Base-by-base conservation (phyloP, 2,797 vertebrate genomes). In the Oreonectes daqikongensis region DNA sequence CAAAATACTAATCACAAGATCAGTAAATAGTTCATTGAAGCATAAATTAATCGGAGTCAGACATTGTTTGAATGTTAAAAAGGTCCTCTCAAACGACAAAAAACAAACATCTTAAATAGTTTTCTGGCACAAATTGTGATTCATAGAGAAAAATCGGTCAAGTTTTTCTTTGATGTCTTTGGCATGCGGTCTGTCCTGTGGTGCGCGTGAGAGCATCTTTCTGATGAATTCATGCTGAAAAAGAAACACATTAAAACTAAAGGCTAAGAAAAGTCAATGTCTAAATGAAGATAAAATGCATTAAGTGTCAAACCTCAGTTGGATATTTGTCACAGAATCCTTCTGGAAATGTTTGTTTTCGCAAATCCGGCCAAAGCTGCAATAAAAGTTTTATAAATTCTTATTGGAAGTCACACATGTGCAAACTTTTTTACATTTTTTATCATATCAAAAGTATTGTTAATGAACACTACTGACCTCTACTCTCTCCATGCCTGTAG, bases 161-260 rank as follows among this genome's bases (percentile, higher is more conserved):
- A 38, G 42, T 1, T 77, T 75, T 50, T 68, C 22, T 63, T 40
- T 35, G 1, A 68, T 18, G 26, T 48, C 9, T 35, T 44, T 35
- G 3, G 75, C 75, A 5, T 32, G 11, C 30, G 77, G 84, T 38
- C 84, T 76, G 0, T 28, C 2, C 11, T 46, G 10, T 20, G 84
- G 74, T 5, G 1, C 14, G 10, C 15, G 1, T 2, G 79, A 83
- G 7, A 85, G 69, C 84, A 85, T 83, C 42, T 53, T 20, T 7
- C 3, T 30, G 67, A 85, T 84, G 59, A 78, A 52, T 32, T 11
- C 40, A 60, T 40, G 55, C 84, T 85, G 69, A 35, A 71, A 73
- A 28, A 70, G 14, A 69, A 60, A 32, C 18, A 61, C 1, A 1
- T 1, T 7, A 40, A n/a, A 72, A 55, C 7, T 28, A 30, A 11